These are phyloP conservation scores for Drosophila oshimai DNA, from an alignment of 1,140 invertebrate species.

Conservation along the genomic window DNA sequence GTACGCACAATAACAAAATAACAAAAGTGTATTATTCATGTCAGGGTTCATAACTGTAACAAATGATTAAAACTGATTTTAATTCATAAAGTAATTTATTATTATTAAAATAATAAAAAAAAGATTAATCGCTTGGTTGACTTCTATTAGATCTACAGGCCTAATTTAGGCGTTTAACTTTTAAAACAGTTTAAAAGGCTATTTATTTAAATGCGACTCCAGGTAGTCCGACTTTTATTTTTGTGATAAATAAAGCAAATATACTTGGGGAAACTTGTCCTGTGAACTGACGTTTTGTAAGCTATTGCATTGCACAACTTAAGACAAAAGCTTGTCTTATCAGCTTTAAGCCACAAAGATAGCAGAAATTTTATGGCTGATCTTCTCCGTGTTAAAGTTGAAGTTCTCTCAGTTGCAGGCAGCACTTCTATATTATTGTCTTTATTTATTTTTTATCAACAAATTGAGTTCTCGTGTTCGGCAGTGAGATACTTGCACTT, in stretches of 20 bases:
- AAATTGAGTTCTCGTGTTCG: slow-evolving; percentile 70
- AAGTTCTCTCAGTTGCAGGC: not conserved
- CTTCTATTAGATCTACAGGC: not conserved
- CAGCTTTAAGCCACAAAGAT: not conserved
- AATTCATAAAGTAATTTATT: too few species aligned
- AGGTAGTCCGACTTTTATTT: not conserved
- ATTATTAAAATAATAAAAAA: not conserved
- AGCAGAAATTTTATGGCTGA: not conserved
- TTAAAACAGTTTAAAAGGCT: not conserved
- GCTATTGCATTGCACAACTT: not conserved
- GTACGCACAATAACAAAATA: not conserved
- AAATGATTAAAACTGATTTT: too few species aligned
- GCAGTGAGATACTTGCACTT: slow-evolving; percentile 22
- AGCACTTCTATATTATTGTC: not conserved
- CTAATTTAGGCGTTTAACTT: not conserved
- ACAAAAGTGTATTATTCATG: not conserved
- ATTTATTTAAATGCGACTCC: too few species aligned
- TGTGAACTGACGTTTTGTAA: slow-evolving; percentile 8
- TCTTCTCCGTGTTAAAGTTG: slow-evolving; percentile 10
- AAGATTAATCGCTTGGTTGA: not conserved
- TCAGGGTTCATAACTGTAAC: not conserved
- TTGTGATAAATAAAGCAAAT: slow-evolving; percentile 4
- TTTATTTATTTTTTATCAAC: slow-evolving; percentile 47
- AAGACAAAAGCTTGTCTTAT: slow-evolving; percentile 3
- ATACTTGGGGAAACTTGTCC: not conserved